A percentile compares a stretch with the other conserved stretches of the same genome.
Evolutionary conservation across 30 jellyfish, hydroid and myxozoan genomes (phyloP).

Genomic region (Pelagia noctiluca): DNA sequence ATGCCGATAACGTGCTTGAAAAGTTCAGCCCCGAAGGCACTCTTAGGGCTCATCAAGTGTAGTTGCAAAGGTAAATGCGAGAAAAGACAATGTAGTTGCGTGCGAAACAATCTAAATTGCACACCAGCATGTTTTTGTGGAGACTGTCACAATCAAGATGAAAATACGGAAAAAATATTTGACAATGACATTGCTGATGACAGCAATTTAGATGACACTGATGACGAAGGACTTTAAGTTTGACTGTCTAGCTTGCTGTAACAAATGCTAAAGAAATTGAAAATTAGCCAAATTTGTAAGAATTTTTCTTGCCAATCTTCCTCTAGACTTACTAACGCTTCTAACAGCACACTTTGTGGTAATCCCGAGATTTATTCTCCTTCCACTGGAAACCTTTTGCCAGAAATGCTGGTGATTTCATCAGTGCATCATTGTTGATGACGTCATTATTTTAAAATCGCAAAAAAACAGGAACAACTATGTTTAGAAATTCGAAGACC

Average conservation of each 20-base stretch:
- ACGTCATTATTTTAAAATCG: conserved; percentile 8
- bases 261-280: no score
- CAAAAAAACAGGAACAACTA: neutral
- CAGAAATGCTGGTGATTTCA: conserved; percentile 3
- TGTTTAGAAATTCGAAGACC: conserved; percentile 13
- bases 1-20: no score
- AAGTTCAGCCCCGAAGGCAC: no score
- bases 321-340: no score
- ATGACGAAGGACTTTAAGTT: conserved; percentile 11
- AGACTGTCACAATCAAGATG: conserved; percentile 16
- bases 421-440: conserved; percentile 9
- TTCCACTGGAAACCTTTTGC: neutral
- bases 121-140: conserved; percentile 13
- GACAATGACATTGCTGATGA: neutral
- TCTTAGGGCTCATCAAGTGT: no score
- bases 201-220: conserved; percentile 9
- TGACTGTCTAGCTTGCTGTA: no score
- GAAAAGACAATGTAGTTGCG: no score
- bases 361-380: no score
- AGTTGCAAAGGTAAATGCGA: no score
- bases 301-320: no score
- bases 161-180: neutral
- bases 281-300: no score
- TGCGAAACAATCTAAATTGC: conserved; percentile 7
- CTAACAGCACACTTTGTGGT: no score